A percentile compares a stretch with the other conserved stretches of the same genome.
Conservation (phyloP, 2,888 invertebrate genomes). For the Molorchus minor region DNA sequence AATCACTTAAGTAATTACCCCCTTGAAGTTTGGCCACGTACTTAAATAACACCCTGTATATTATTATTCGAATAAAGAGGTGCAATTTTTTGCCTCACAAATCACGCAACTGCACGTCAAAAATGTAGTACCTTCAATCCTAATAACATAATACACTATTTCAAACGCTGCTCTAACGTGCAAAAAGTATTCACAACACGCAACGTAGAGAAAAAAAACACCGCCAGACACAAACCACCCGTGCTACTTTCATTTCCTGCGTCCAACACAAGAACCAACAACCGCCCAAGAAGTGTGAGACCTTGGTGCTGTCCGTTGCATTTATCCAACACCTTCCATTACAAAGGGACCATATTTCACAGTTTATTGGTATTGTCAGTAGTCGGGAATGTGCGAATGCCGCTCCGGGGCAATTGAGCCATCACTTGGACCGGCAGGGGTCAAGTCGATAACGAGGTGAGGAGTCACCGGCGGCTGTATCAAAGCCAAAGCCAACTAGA, state of each 20-base stretch:
- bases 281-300: conserved; percentile 46
- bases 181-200: too few species aligned
- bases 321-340: conserved; percentile 41
- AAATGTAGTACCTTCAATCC: too few species aligned
- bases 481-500: conserved; percentile 26
- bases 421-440: conserved; percentile 51
- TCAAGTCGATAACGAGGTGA: conserved; percentile 57
- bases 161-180: too few species aligned
- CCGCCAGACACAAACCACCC: conserved; percentile 3
- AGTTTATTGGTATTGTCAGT: conserved; percentile 52
- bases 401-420: conserved; percentile 54
- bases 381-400: conserved; percentile 51
- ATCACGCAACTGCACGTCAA: too few species aligned
- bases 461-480: conserved; percentile 49
- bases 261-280: conserved; percentile 8
- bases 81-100: too few species aligned
- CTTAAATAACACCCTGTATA: too few species aligned
- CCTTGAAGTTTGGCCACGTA: too few species aligned
- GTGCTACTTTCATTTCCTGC: conserved; percentile 12
- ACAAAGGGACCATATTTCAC: conserved; percentile 54
- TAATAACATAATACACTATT: too few species aligned
- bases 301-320: conserved; percentile 38
- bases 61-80: too few species aligned
- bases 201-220: too few species aligned
- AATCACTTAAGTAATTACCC: too few species aligned